These are phyloP conservation scores for Globicephala melas DNA, from an alignment of 2,113 vertebrate genomes.

Conservation along the genomic window DNA sequence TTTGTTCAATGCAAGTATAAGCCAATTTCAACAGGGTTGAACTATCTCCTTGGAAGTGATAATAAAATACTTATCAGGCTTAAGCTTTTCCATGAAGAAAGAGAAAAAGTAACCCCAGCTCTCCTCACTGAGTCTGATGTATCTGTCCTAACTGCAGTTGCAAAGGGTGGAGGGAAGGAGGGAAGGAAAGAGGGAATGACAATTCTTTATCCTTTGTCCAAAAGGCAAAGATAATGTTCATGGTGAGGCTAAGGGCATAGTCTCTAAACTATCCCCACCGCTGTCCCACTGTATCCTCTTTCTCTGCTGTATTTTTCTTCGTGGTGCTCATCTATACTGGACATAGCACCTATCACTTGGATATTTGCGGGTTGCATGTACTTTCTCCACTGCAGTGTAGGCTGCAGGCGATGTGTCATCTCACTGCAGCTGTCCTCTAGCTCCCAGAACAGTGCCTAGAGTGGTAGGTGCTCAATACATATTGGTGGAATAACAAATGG, in stretches of 20 bases:
- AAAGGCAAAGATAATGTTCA: neutral
- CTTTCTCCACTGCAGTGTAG: neutral
- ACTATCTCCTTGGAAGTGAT: neutral
- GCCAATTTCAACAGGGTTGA: slow-evolving; percentile 2
- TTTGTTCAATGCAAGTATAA: slow-evolving; percentile 14
- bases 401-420: accelerated
- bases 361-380: neutral
- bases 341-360: neutral
- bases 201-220: neutral
- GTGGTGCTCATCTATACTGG: neutral
- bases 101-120: neutral
- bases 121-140: neutral
- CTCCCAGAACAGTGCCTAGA: neutral
- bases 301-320: neutral
- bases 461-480: neutral
- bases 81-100: neutral
- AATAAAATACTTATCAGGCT: slow-evolving; percentile 28
- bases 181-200: neutral
- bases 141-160: neutral
- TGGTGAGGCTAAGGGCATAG: neutral
- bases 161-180: neutral
- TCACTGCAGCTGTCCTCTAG: neutral
- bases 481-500: neutral
- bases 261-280: neutral
- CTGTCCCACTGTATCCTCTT: neutral